A percentile compares a stretch with the other conserved stretches of the same genome.
phyloP scores from a whole-genome alignment of 2,113 vertebrate genomes.

The Psittacara wagleri region DNA sequence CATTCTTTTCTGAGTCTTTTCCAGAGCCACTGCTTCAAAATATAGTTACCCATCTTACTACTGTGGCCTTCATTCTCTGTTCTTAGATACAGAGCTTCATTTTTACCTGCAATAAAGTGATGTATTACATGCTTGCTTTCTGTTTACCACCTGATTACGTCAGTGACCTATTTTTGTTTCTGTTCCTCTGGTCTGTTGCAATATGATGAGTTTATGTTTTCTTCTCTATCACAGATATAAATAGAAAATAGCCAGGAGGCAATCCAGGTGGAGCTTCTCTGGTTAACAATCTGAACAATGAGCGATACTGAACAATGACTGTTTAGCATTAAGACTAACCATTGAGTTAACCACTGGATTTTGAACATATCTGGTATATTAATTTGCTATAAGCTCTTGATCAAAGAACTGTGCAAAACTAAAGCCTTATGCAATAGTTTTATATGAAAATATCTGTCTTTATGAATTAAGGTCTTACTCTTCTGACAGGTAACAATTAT shows the following conservation, averaged over 20 bases:
- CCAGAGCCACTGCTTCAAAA: not conserved
- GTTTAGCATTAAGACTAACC: not conserved
- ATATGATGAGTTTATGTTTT: not conserved
- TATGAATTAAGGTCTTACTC: not conserved
- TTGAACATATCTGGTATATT: not conserved
- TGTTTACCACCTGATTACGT: not conserved
- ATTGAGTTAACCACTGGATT: not conserved
- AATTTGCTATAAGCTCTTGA: not conserved
- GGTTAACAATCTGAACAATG: not conserved
- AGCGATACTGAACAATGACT: not conserved
- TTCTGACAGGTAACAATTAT: not conserved
- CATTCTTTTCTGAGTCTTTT: not conserved
- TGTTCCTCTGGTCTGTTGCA: conserved; percentile 1
- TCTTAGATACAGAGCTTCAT: not conserved
- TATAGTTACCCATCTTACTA: not conserved
- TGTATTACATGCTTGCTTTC: not conserved
- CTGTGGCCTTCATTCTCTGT: not conserved
- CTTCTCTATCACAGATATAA: not conserved
- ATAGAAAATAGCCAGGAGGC: not conserved
- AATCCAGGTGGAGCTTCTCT: not conserved
- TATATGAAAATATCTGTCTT: not conserved
- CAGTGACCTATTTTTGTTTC: not conserved
- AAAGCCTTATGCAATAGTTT: not conserved
- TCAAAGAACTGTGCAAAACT: not conserved
- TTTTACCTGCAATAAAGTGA: not conserved